These are phyloP conservation scores for Psococerastis gibbosa DNA, from an alignment of 2,888 invertebrate genomes.

Conservation along the genomic window DNA sequence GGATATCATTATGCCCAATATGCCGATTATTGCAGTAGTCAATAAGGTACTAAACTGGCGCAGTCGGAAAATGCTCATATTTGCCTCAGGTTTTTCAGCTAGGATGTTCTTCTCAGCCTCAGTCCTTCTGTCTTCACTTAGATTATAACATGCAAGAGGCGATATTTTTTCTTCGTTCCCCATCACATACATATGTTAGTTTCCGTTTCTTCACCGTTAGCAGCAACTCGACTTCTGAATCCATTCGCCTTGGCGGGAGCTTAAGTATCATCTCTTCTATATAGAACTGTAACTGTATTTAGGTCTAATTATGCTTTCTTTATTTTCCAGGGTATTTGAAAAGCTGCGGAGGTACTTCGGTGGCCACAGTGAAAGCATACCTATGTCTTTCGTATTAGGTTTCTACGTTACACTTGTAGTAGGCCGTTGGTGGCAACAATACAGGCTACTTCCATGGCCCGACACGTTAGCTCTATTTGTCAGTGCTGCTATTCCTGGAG, in stretches of 20 bases:
- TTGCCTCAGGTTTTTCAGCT: too few relatives aligned
- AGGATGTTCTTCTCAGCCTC: too few relatives aligned
- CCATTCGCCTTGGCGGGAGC: too few relatives aligned
- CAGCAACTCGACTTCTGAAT: too few relatives aligned
- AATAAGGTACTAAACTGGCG: too few relatives aligned
- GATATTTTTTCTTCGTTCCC: too few relatives aligned
- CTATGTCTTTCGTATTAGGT: conserved; percentile 87
- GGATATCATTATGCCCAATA: too few relatives aligned
- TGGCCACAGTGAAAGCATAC: conserved; percentile 74
- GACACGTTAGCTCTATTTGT: conserved; percentile 82
- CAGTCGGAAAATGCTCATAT: too few relatives aligned
- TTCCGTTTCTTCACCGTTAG: too few relatives aligned
- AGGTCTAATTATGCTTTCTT: conserved; percentile 13
- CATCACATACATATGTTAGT: not conserved
- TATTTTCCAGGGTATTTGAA: conserved; percentile 61
- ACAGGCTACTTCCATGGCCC: conserved; percentile 81
- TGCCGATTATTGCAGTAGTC: too few relatives aligned
- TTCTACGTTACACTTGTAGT: conserved; percentile 88
- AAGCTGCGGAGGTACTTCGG: conserved; percentile 70
- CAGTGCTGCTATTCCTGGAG: conserved; percentile 78
- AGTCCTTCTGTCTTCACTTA: too few relatives aligned
- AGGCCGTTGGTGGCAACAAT: conserved; percentile 91
- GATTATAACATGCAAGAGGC: too few relatives aligned
- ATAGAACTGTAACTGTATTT: not conserved
- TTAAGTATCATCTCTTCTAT: not conserved